Conservation (phyloP, 2,888 invertebrate genomes). For the Synanthedon andrenaeformis region DNA sequence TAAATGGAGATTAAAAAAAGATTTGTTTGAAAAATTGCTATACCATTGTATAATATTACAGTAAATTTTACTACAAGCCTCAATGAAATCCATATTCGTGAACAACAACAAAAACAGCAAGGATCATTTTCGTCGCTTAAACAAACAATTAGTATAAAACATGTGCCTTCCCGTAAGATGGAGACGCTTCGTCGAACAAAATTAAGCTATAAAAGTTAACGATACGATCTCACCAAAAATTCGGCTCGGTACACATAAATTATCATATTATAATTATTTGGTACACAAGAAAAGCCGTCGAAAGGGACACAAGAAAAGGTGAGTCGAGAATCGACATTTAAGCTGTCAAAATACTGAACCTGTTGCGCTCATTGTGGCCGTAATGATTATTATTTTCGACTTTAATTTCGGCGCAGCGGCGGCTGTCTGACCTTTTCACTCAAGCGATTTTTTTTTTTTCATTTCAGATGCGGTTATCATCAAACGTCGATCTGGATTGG, state of each 20-base stretch:
- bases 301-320: conserved; percentile 17
- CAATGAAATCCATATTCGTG: conserved; percentile 20
- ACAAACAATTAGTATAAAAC: conserved; percentile 29
- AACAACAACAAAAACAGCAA: conserved; percentile 13
- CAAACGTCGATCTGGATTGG: conserved; percentile 49
- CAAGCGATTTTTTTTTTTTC: conserved; percentile 35
- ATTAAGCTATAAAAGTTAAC: conserved; percentile 53
- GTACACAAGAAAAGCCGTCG: conserved; percentile 26
- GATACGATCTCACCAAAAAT: conserved; percentile 33
- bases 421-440: conserved; percentile 62
- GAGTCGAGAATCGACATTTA: conserved; percentile 31
- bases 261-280: conserved; percentile 34
- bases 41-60: background rate
- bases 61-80: conserved; percentile 1
- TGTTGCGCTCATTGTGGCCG: conserved; percentile 33
- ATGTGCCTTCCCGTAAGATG: conserved; percentile 11
- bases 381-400: conserved; percentile 57
- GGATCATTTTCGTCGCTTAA: conserved; percentile 21
- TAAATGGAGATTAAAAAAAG: conserved; percentile 14
- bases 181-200: conserved; percentile 26
- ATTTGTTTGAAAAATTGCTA: background rate
- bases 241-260: conserved; percentile 27
- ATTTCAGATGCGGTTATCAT: conserved; percentile 55
- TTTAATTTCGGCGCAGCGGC: conserved; percentile 50
- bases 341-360: conserved; percentile 45